phyloP scores from a whole-genome alignment of 2,113 vertebrate species.

The Andinoacara biseriatus region DNA sequence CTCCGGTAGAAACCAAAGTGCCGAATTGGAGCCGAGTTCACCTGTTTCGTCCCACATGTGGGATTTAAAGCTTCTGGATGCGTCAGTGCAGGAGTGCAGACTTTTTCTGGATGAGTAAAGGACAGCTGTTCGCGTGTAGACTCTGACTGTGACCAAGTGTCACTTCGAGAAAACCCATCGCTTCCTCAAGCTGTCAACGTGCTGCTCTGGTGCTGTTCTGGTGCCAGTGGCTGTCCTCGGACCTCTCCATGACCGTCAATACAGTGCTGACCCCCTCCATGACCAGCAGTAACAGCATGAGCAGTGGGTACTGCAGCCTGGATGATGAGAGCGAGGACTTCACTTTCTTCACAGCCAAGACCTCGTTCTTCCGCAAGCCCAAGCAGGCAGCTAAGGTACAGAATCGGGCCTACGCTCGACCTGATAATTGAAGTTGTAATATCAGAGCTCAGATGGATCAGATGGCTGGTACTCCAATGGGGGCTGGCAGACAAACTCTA shows the following conservation, averaged over 20 bases:
- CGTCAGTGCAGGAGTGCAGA: conserved; percentile 25
- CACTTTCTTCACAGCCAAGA: conserved; percentile 95
- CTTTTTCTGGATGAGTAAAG: conserved; percentile 40
- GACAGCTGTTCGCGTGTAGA: conserved; percentile 6
- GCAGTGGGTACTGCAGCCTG: conserved; percentile 96
- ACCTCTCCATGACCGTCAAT: conserved; percentile 74
- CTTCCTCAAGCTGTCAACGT: conserved; percentile 43
- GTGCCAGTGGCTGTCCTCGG: conserved; percentile 1
- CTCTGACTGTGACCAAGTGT: conserved; percentile 40
- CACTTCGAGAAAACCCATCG: conserved; percentile 19
- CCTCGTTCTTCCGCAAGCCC: conserved; percentile 87
- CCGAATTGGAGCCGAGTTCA: conserved; percentile 62
- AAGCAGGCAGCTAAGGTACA: conserved; percentile 85
- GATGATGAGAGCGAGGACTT: conserved; percentile 94
- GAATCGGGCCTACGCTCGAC: neutral
- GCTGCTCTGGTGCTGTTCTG: neutral
- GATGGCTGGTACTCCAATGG: neutral
- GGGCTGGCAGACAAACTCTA: neutral
- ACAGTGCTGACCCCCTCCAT: conserved; percentile 73
- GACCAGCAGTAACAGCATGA: conserved; percentile 92
- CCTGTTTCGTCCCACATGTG: conserved; percentile 52
- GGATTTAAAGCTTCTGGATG: conserved; percentile 55
- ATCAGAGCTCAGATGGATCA: neutral
- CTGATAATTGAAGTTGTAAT: neutral
- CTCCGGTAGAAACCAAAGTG: conserved; percentile 46